Evolutionary conservation across 2,797 vertebrate species (phyloP).

Genomic region (Ptychadena robeensis): DNA sequence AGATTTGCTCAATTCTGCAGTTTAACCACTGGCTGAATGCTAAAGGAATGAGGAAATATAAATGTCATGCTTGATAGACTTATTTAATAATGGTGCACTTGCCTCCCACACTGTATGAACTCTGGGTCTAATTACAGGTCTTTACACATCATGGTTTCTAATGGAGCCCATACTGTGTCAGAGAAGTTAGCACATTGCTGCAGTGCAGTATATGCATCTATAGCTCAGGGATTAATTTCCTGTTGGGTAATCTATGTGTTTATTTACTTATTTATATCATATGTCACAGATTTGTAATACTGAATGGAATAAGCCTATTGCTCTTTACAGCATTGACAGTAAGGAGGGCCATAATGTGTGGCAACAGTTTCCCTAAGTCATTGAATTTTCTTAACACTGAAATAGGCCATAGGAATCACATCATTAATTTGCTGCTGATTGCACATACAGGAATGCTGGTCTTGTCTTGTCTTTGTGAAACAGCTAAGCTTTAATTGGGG

Average conservation of each 20-base stretch:
- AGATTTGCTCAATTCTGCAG: conserved; percentile 13
- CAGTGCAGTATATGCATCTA: conserved; percentile 13
- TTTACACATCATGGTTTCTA: conserved; percentile 53
- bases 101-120: conserved; percentile 66
- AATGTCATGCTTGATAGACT: conserved; percentile 54
- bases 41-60: conserved; percentile 26
- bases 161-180: conserved; percentile 42
- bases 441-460: neutral
- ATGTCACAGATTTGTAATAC: conserved; percentile 14
- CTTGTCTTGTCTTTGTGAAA: neutral
- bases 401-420: neutral
- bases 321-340: neutral
- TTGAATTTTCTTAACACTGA: neutral
- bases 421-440: neutral
- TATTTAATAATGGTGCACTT: conserved; percentile 54
- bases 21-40: conserved; percentile 29
- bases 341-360: neutral
- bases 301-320: neutral
- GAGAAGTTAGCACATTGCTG: conserved; percentile 15
- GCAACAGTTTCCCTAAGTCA: neutral
- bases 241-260: conserved; percentile 14
- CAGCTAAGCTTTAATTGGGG: neutral
- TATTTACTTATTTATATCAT: conserved; percentile 29
- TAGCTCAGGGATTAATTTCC: conserved; percentile 16
- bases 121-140: conserved; percentile 70